These are phyloP conservation scores for Drosophila formosana DNA, from an alignment of 2,888 invertebrate species.

Conservation along the genomic window DNA sequence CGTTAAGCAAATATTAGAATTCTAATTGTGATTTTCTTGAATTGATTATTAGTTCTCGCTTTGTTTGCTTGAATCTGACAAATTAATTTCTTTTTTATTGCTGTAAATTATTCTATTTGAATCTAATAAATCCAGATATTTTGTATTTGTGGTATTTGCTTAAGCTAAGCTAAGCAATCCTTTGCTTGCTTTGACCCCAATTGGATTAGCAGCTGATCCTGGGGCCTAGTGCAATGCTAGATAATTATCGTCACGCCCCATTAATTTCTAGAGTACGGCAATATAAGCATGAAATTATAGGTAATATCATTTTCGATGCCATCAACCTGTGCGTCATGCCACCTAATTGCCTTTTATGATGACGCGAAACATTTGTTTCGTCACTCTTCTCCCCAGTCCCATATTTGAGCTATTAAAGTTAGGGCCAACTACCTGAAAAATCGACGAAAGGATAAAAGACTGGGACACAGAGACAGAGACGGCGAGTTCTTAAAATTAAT, in stretches of 20 bases:
- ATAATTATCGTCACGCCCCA: slow-evolving; percentile 69
- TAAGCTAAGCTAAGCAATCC: not conserved
- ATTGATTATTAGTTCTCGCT: too few relatives aligned
- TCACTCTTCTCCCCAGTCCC: not conserved
- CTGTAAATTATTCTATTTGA: not conserved
- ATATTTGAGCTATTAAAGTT: slow-evolving; percentile 31
- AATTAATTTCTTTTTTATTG: not conserved
- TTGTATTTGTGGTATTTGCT: slow-evolving; percentile 17
- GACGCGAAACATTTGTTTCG: slow-evolving; percentile 61
- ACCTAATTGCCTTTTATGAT: slow-evolving; percentile 69
- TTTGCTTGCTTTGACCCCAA: not conserved
- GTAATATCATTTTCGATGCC: slow-evolving; percentile 61
- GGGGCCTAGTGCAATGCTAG: slow-evolving; percentile 7
- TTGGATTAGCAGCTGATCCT: not conserved
- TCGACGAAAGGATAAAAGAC: slow-evolving; percentile 44
- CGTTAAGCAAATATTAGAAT: not conserved
- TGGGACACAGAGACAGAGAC: slow-evolving; percentile 9
- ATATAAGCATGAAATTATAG: slow-evolving; percentile 41
- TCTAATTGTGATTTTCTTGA: not conserved
- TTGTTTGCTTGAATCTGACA: not conserved
- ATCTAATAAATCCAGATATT: not conserved
- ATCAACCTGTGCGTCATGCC: slow-evolving; percentile 65
- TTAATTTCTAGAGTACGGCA: slow-evolving; percentile 54
- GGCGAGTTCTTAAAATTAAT: slow-evolving; percentile 68
- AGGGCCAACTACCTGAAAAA: slow-evolving; percentile 58